Conservation (phyloP, 2,888 invertebrate species). For the Heliconius aoede region DNA sequence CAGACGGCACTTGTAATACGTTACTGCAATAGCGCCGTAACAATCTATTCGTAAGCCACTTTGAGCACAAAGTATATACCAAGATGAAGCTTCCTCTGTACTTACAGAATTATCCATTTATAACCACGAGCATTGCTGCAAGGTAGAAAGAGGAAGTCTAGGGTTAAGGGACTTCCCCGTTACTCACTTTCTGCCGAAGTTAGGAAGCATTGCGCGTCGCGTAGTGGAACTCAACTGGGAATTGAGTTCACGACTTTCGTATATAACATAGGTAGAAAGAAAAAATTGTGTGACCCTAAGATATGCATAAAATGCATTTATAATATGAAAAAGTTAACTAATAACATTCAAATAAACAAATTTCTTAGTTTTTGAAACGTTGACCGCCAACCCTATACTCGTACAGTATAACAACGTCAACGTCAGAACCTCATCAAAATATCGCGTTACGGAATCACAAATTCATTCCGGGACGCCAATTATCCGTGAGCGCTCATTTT, state of each 20-base stretch:
- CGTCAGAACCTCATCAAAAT: conserved; percentile 77
- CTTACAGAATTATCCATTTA: neutral
- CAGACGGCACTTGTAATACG: conserved; percentile 63
- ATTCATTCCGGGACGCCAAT: conserved; percentile 79
- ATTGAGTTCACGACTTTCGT: too few relatives aligned
- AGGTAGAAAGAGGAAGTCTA: neutral
- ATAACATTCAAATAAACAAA: neutral
- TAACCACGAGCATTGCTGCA: neutral
- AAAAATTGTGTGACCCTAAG: too few relatives aligned
- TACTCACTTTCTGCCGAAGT: neutral
- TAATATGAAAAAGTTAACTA: neutral
- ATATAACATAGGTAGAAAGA: too few relatives aligned
- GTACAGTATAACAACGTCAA: conserved; percentile 41
- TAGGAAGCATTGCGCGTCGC: too few relatives aligned
- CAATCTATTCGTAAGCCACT: conserved; percentile 57
- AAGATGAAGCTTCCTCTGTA: conserved; percentile 48
- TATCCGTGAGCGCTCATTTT: conserved; percentile 79
- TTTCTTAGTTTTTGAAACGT: neutral
- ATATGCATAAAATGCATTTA: too few relatives aligned
- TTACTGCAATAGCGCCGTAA: conserved; percentile 62
- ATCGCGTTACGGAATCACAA: conserved; percentile 79
- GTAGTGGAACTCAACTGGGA: too few relatives aligned
- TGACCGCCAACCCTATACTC: conserved; percentile 32
- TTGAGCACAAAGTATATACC: conserved; percentile 52
- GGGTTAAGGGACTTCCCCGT: neutral